Evolutionary conservation across 1,140 invertebrate genomes (phyloP), one percentile per base, ranked within the genome.

Genomic region (Ceratoteleas bidentatus): DNA sequence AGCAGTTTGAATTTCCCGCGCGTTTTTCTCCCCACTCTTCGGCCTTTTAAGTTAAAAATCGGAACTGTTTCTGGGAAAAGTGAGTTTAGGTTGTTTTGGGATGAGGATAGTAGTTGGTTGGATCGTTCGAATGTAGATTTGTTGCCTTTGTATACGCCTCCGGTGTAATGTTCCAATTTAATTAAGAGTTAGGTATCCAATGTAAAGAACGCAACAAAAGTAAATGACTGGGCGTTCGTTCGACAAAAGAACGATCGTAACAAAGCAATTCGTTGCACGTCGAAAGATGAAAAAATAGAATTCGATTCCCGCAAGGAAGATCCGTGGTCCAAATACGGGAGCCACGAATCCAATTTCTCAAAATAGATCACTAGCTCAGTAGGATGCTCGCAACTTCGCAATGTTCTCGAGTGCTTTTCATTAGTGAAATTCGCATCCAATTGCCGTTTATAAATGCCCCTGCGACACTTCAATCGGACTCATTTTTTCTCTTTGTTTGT

Each of bases 341-440:
- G 81, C 74, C 58, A 65, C 70, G 65, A 78, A 77, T 83, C 47
- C 58, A 78, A 78, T 83, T 83, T 83, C 81, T 78, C 81, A 83
- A 83, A 83, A 83, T 83, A 83, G 81, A 83, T 73, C 74, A 83
- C 62, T 78, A 78, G 70, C 75, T 74, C 74, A 75, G 75, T 83
- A 74, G 81, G 69, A 83, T 77, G 80, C 45, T 69, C 58, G 34
- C 43, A 61, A 52, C 70, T 81, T 57, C 32, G 77, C 68, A 49
- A 68, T 70, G 56, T 40, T 66, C 60, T 52, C 56, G 53, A 83
- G 49, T 69, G 74, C 50, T 83, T 74, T 78, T 64, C 80, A 78
- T 83, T 78, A 58, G 61, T 58, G 36, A 73, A 69, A 65, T 83
- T 81, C 50, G 52, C 57, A 60, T 80, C 43, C 69, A 52, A 80